phyloP scores from a whole-genome alignment of 2,113 vertebrate genomes.

The Albula goreensis region DNA sequence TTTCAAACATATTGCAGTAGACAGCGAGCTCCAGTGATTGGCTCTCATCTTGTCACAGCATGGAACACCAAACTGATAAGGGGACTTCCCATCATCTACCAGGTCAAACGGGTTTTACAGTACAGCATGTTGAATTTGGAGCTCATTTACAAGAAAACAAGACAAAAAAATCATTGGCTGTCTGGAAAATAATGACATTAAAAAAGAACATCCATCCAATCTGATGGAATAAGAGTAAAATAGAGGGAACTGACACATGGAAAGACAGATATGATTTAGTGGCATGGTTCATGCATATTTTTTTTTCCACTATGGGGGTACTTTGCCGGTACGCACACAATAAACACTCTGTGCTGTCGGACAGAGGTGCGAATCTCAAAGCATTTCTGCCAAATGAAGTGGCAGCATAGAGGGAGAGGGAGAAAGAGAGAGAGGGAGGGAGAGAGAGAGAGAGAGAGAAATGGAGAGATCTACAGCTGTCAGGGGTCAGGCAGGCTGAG shows the following conservation, averaged over 20 bases:
- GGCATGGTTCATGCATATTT: slow-evolving; percentile 38
- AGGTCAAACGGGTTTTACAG: not conserved
- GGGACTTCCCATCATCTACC: not conserved
- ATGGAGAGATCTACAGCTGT: slow-evolving; percentile 90
- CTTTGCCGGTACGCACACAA: slow-evolving; percentile 84
- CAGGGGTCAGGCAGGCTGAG: slow-evolving; percentile 94
- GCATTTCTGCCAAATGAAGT: slow-evolving; percentile 94
- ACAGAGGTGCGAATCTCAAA: slow-evolving; percentile 92
- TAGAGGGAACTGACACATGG: slow-evolving; percentile 5
- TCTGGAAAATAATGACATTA: not conserved
- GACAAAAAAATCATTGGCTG: not conserved
- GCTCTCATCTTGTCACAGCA: not conserved
- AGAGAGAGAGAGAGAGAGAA: slow-evolving; percentile 72
- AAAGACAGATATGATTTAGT: slow-evolving; percentile 44
- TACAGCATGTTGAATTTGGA: not conserved
- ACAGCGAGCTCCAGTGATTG: not conserved
- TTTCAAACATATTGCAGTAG: not conserved
- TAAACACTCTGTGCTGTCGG: slow-evolving; percentile 85
- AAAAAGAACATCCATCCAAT: not conserved
- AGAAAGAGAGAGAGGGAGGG: slow-evolving; percentile 76
- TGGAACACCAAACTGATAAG: not conserved
- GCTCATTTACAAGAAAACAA: not conserved
- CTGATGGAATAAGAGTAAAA: slow-evolving; percentile 9
- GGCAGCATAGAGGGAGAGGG: slow-evolving; percentile 86
- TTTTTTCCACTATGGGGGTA: slow-evolving; percentile 66